Evolutionary conservation across 2,888 invertebrate genomes (phyloP).

Genomic region (Campoplex nolae): DNA sequence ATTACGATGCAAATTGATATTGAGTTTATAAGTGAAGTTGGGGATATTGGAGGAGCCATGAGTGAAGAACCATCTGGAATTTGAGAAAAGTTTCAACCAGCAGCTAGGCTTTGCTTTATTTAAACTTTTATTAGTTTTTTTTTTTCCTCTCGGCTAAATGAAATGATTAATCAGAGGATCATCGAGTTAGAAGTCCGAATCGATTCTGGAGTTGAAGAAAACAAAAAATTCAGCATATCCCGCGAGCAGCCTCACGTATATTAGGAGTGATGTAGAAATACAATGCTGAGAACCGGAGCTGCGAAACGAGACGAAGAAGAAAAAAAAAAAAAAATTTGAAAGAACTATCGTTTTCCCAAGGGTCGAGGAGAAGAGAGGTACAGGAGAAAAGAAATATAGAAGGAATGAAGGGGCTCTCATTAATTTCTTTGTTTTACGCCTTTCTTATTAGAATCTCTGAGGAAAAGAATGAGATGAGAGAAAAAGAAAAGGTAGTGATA

Average conservation of each 20-base stretch:
- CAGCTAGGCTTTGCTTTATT: not conserved
- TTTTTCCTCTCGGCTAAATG: not conserved
- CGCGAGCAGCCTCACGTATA: no score
- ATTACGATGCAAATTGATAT: not conserved
- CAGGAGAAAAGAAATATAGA: constrained; percentile 42
- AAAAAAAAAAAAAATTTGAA: constrained; percentile 9
- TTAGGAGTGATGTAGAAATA: not conserved
- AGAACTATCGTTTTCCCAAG: constrained; percentile 51
- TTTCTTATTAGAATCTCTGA: constrained; percentile 79
- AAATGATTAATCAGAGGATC: not conserved
- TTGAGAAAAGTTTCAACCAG: not conserved
- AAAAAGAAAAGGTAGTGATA: constrained; percentile 11
- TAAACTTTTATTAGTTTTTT: not conserved
- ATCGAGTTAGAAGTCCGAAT: not conserved
- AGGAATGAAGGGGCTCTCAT: constrained; percentile 71
- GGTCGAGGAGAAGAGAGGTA: not conserved
- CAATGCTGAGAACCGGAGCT: not conserved
- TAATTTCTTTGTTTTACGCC: constrained; percentile 79
- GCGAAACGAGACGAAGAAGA: not conserved
- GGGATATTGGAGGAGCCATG: not conserved
- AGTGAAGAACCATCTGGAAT: not conserved
- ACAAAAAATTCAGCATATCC: not conserved
- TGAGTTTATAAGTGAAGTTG: not conserved
- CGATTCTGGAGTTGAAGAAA: not conserved
- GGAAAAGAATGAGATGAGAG: constrained; percentile 59